Evolutionary conservation across 2,797 vertebrate genomes (phyloP).

Genomic region (Sciurus vulgaris): DNA sequence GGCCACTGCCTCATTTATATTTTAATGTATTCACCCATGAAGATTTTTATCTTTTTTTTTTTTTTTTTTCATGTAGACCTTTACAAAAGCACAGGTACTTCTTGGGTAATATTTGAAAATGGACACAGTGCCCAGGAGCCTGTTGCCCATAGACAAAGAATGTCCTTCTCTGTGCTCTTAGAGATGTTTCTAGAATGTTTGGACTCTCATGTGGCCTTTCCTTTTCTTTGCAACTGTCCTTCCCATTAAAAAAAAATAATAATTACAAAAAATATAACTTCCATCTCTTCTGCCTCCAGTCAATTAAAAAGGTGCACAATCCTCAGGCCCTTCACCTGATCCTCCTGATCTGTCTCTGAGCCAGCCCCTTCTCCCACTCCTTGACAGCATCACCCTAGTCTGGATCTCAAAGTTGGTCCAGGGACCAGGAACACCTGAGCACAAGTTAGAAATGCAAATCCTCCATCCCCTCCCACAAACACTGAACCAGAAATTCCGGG

Average conservation of each 20-base stretch:
- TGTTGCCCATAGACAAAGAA: neutral
- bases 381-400: neutral
- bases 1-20: neutral
- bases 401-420: neutral
- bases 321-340: neutral
- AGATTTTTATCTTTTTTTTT: neutral
- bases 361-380: too few relatives aligned
- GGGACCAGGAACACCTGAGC: neutral
- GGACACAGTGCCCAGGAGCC: neutral
- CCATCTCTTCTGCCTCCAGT: neutral
- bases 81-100: neutral
- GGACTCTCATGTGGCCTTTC: neutral
- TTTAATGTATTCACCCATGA: neutral
- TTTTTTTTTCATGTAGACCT: slow-evolving; percentile 2
- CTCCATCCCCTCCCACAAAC: neutral
- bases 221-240: neutral
- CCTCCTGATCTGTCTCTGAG: neutral
- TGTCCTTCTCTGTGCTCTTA: neutral
- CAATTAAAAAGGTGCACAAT: neutral
- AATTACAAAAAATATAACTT: neutral
- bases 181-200: neutral
- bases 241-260: neutral
- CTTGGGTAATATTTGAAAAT: neutral
- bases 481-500: neutral
- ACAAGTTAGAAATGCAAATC: neutral